Base-by-base conservation (phyloP, 2,888 invertebrate species). In the Uloborus plumipes region DNA sequence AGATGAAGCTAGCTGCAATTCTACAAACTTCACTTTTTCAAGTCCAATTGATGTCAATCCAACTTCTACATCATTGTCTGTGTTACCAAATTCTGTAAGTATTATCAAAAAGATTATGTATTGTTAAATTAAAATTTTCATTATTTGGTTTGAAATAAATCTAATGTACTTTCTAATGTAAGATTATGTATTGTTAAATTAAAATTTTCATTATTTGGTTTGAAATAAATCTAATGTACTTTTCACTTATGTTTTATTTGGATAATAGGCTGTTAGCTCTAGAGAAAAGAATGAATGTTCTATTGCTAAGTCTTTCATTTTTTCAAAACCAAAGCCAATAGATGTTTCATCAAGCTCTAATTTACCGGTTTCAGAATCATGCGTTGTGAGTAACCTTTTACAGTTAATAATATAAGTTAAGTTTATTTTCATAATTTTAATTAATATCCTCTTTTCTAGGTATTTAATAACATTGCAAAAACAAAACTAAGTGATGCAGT, bases 281-380 rank as follows among this genome's bases (percentile, higher is more conserved):
- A 0, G n/a, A 14, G 47, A 65, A 15, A 47, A 16, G 39, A 39
- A 39, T 39, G 39, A 65, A n/a, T 18, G 49, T 18, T 4, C 18
- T 7, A 0, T n/a, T 47, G 65, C 18, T 0, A 65, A 65, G 31
- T 7, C 62, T 50, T 80, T 80, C 50, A 64, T 50, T 11, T 80
- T 80, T 64, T 73, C 80, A 14, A 69, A 20, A 55, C 80, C n/a
- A n/a, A n/a, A n/a, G n/a, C n/a, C 80, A 0, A 69, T 69, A 22
- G 73, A 79, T 39, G 39, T 39, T 39, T 39, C 9, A 39, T 39
- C 39, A 39, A 39, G 39, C 39, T 39, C 39, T 39, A 39, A 39
- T 39, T 39, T 39, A 39, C 39, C 39, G 1, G 39, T 39, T 39
- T 39, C 39, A 11, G 39, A 39, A 39, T 39, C 39, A 6, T 11